Evolutionary conservation across 2,797 vertebrate genomes (phyloP).

Genomic region (Onychomys arenicola): DNA sequence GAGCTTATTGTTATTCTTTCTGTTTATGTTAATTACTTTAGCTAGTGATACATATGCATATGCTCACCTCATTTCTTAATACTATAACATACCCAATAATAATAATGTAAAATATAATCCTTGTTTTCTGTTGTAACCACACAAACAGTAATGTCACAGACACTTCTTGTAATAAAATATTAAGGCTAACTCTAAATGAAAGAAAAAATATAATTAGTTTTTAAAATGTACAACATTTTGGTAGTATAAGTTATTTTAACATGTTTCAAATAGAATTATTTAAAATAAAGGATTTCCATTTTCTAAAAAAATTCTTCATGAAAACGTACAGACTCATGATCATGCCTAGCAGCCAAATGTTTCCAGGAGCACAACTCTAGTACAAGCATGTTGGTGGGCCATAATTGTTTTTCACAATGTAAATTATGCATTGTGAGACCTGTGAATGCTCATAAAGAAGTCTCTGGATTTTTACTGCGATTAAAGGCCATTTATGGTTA

Average conservation of each 20-base stretch:
- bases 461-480: neutral
- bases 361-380: neutral
- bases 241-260: neutral
- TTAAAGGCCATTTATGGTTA: neutral
- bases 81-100: neutral
- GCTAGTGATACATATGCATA: neutral
- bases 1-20: neutral
- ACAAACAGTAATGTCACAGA: constrained; percentile 58
- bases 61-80: neutral
- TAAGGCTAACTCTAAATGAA: neutral
- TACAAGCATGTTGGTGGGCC: neutral
- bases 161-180: constrained; percentile 59
- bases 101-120: constrained; percentile 59
- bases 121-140: constrained; percentile 53
- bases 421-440: fast-evolving
- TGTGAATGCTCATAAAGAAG: neutral
- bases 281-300: constrained; percentile 25
- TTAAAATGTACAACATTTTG: neutral
- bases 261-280: neutral
- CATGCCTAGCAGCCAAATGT: neutral
- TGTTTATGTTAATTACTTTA: neutral
- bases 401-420: neutral
- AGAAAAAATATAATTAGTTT: constrained; percentile 28
- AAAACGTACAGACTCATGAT: neutral
- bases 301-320: neutral